Base-by-base conservation (phyloP, 2,113 vertebrate species). In the Motacilla alba region DNA sequence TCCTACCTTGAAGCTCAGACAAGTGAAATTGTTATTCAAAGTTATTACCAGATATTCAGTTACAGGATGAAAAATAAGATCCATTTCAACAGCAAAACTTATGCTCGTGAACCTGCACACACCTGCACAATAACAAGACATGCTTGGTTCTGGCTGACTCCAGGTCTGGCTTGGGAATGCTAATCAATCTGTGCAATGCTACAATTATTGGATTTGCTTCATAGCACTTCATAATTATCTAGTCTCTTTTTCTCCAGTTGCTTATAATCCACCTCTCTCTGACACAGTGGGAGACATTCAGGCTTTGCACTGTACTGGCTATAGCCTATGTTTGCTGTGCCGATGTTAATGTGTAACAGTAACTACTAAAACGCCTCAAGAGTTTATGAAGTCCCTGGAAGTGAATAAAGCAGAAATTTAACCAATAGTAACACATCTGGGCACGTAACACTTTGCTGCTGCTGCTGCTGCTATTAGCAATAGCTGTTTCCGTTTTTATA, bases 31-130 rank as follows among this genome's bases (percentile, higher is more conserved):
- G 87, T 96, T 97, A 96, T 90, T 95, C 92, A 69, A 95, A 94
- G 87, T 96, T 97, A 97, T 97, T 97, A 97, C 93, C 72, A 95
- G 94, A 94, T 97, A 97, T 96, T 97, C 84, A 79, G 87, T 97
- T 98, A 98, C 96, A 93, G 86, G 74, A 80, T 94, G 86, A 97
- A 97, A 94, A 96, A 81, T 60, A 95, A 93, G 83, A 84, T 60
- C 67, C n/a, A 56, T 63, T 55, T 89, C 78, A 91, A 89, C n/a
- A 78, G 10, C 63, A 92, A 96, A 93, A 92, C 72, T 90, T 95
- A 46, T 50, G 74, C 84, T 77, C 47, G 43, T 75, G 92, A 96
- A 94, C 76, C 60, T 89, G 87, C 63, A 83, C 60, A 82, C 96
- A 98, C 95, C 97, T 98, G 97, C 92, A 62, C 47, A 62, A 35